Percentiles rank a stretch among this genome's conserved stretches.
These are phyloP conservation scores for Pemphredon lugubris DNA, from an alignment of 2,888 invertebrate species.

Conservation along the genomic window DNA sequence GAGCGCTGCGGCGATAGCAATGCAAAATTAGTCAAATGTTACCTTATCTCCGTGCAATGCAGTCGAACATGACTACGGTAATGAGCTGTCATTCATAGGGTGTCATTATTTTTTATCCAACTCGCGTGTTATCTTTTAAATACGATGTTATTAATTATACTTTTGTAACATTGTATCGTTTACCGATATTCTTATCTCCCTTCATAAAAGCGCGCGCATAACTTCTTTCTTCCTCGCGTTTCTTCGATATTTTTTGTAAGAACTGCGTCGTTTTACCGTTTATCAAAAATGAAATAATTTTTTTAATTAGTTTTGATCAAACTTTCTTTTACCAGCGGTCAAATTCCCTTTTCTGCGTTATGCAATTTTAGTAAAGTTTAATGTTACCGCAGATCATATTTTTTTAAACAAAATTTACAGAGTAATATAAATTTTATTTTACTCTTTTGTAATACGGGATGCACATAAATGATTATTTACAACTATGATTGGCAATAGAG, in stretches of 20 bases:
- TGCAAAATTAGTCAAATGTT: slow-evolving; percentile 49
- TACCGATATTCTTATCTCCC: not conserved
- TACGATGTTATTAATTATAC: slow-evolving; percentile 36
- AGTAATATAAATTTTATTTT: too few relatives aligned
- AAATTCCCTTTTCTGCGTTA: too few relatives aligned
- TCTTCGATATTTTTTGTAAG: not conserved
- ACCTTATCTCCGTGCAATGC: slow-evolving; percentile 36
- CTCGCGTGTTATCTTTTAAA: slow-evolving; percentile 32
- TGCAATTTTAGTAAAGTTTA: too few relatives aligned
- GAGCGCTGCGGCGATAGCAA: slow-evolving; percentile 36
- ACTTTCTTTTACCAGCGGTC: too few relatives aligned
- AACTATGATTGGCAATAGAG: too few relatives aligned
- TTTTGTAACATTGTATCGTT: slow-evolving; percentile 31
- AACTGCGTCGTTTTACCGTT: too few relatives aligned
- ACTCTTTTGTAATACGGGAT: too few relatives aligned
- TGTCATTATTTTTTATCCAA: slow-evolving; percentile 30
- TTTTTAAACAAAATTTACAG: too few relatives aligned
- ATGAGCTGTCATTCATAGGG: slow-evolving; percentile 17
- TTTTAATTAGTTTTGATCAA: too few relatives aligned
- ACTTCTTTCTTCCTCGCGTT: not conserved
- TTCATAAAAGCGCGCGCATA: not conserved
- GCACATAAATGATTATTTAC: too few relatives aligned
- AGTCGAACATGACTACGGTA: slow-evolving; percentile 12
- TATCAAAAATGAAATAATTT: too few relatives aligned
- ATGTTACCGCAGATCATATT: too few relatives aligned